phyloP scores from a whole-genome alignment of 2,888 invertebrate genomes.

The Hydroisotoma schaefferi region DNA sequence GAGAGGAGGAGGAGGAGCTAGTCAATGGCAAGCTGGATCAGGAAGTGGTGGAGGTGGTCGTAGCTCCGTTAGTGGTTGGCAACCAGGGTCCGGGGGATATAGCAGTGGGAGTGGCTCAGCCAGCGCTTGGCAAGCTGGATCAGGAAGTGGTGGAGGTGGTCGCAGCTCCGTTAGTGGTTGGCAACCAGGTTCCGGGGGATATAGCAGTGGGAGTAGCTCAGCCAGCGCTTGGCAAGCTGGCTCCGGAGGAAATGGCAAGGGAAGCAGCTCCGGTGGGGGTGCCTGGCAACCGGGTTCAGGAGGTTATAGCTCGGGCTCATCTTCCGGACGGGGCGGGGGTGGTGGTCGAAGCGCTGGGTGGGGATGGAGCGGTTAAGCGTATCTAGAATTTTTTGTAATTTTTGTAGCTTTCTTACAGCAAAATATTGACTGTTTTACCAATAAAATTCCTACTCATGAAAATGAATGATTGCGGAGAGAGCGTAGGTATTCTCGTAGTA shows the following conservation, averaged over 20 bases:
- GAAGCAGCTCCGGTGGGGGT: constrained; percentile 1
- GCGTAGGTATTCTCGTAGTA: too few relatives aligned
- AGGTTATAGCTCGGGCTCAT: constrained; percentile 11
- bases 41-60: constrained; percentile 9
- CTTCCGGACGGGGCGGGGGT: constrained; percentile 1
- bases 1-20: constrained; percentile 5
- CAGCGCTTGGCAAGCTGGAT: constrained; percentile 8
- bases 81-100: constrained; percentile 14
- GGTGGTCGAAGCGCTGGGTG: constrained; percentile 14
- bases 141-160: constrained; percentile 8
- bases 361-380: constrained; percentile 7
- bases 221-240: constrained; percentile 9
- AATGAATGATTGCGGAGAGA: too few relatives aligned
- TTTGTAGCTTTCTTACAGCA: not conserved
- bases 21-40: constrained; percentile 9
- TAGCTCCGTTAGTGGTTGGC: not conserved
- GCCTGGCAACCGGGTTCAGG: constrained; percentile 10
- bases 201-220: constrained; percentile 13
- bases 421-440: not conserved
- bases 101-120: constrained; percentile 13
- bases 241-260: constrained; percentile 6
- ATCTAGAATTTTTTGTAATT: not conserved
- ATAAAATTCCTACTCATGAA: too few relatives aligned
- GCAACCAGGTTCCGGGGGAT: constrained; percentile 13
- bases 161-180: not conserved